Percentiles rank a stretch among this genome's conserved stretches.
These are phyloP conservation scores for Drosophila rubida DNA, from an alignment of 2,888 invertebrate genomes.

Conservation along the genomic window DNA sequence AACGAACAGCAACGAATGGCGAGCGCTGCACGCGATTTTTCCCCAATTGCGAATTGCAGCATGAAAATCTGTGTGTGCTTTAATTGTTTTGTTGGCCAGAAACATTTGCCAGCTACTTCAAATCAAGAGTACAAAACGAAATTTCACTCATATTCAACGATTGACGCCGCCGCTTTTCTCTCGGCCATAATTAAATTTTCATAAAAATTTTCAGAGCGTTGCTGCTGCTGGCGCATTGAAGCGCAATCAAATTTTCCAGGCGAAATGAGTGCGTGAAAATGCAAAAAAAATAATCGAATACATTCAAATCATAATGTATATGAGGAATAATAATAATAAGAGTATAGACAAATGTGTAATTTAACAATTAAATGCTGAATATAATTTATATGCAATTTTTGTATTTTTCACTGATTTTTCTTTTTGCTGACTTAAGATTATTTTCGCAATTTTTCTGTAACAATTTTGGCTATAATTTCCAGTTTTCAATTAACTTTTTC, in stretches of 20 bases:
- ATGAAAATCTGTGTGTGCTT: slow-evolving; percentile 59
- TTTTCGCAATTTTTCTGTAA: slow-evolving; percentile 19
- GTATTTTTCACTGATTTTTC: slow-evolving; percentile 55
- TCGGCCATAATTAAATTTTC: slow-evolving; percentile 55
- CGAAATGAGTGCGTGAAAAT: slow-evolving; percentile 18
- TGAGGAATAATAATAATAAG: slow-evolving; percentile 24
- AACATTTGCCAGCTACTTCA: slow-evolving; percentile 12
- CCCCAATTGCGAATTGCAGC: slow-evolving; percentile 56
- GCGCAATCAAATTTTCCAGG: slow-evolving; percentile 30
- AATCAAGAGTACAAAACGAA: slow-evolving; percentile 8
- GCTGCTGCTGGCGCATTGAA: slow-evolving; percentile 43
- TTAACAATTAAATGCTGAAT: slow-evolving; percentile 80
- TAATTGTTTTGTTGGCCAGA: slow-evolving; percentile 62
- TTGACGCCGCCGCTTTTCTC: not conserved
- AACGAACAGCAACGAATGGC: slow-evolving; percentile 3
- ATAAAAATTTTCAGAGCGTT: slow-evolving; percentile 68
- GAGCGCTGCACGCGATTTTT: slow-evolving; percentile 66
- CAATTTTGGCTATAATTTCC: slow-evolving; percentile 18
- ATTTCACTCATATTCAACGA: slow-evolving; percentile 59
- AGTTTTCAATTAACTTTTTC: slow-evolving; percentile 28
- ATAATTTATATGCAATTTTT: slow-evolving; percentile 81
- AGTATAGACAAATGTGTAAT: slow-evolving; percentile 35
- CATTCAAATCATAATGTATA: slow-evolving; percentile 11
- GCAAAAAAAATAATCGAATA: not conserved
- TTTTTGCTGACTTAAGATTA: slow-evolving; percentile 47